Base-by-base conservation (phyloP, 2,888 invertebrate species). In the Gordius sp. region DNA sequence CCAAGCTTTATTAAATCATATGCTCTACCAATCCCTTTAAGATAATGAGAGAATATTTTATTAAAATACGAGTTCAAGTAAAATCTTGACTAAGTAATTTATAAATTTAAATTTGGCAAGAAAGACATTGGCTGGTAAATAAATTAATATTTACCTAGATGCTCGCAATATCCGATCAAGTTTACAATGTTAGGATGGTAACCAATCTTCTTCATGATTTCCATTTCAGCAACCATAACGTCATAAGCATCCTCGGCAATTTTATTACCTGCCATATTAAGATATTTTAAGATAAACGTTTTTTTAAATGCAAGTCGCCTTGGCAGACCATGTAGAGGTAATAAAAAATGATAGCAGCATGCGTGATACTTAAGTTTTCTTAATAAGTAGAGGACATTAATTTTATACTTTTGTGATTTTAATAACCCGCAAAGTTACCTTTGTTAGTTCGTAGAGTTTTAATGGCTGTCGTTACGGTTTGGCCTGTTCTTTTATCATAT, bases 161-260 rank as follows among this genome's bases (percentile, higher is more conserved):
- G 47, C 20, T 47, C 47, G 20, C 47, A 47, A 47, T 47, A 47
- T 4, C 47, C 47, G 4, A 47, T 47, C 20, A 47, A 20, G 23
- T 47, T 47, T 8, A 47, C 47, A 20, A 47, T 47, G 20, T 47
- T 47, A 4, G 47, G 47, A 20, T 47, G 8, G 47, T 47, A 47
- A n/a, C 47, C 47, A 47, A 47, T 47, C 23, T 47, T 47, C 20
- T 47, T 47, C 47, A 47, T 47, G 23, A 47, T 47, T 47, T 47
- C 47, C 47, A 47, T 47, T 47, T 47, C 47, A n/a, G 47, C 47
- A 4, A 47, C 47, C 47, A 47, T 47, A 18, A 20, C 23, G 20
- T 47, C 47, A 23, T 47, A 47, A 23, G 47, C 47, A 47, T 47
- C 47, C 20, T 47, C 47, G 4, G 47, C 20, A 4, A 23, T n/a